Base-by-base conservation (phyloP, 2,888 invertebrate species). In the Cheilosia urbana region DNA sequence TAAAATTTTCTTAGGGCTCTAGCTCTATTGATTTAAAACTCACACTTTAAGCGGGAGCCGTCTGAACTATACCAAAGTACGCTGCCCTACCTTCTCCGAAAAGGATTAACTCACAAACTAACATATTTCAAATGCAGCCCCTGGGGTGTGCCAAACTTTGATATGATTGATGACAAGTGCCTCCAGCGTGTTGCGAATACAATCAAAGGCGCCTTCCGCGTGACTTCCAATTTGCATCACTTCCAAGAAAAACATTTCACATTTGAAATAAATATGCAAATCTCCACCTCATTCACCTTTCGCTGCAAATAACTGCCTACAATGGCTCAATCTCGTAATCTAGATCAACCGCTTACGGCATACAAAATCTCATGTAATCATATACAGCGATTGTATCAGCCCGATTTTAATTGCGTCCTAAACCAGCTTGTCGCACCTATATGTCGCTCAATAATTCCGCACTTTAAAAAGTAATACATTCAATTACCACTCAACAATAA, bases 331-430 rank as follows among this genome's bases (percentile, higher is more conserved):
- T 47, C 19, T 27, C 24, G 13, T 13, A 24, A 27, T 27, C 24
- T 24, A 51, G 51, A 51, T 51, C 21, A 51, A 15, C 24, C 24
- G 15, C 51, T 27, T 27, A 19, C 19, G 17, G 47, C 77, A 19
- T 6, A 27, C 15, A 27, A 42, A 75, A 65, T 71, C 79, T 75
- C 68, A 60, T 69, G 84, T 60, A 84, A 84, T 71, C 66, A 45
- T 34, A 37, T 27, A 19, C 17, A 6, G 37, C 30, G 65, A 80
- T 84, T 84, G 84, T 65, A 71, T 84, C 84, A 84, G 69, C 53
- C 37, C 13, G 30, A 4, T 17, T 15, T 15, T 53, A 49, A 42
- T 53, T 58, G 34, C 6, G 7, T 53, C 30, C 40, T 17, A 13
- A 30, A 40, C 40, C 40, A 40, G 51, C 24, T 40, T 53, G 77